Percentiles rank a stretch among this genome's conserved stretches.
These are phyloP conservation scores for Harpagifer antarcticus DNA, from an alignment of 2,797 vertebrate genomes.

Conservation along the genomic window DNA sequence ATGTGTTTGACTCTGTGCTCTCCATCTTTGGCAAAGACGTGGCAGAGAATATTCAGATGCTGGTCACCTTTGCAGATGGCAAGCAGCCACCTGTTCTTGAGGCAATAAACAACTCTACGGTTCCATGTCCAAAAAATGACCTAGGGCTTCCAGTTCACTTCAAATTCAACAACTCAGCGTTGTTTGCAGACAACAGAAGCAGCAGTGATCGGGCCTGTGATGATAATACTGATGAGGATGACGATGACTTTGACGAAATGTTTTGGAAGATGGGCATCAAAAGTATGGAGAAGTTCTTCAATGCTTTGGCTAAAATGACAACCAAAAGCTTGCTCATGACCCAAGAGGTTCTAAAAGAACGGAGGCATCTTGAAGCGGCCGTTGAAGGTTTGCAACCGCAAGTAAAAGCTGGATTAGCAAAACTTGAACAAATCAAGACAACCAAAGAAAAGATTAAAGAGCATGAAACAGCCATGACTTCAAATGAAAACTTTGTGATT, in stretches of 20 bases:
- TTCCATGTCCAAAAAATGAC: constrained; percentile 55
- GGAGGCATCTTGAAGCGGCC: constrained; percentile 23
- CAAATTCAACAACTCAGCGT: constrained; percentile 75
- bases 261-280: constrained; percentile 70
- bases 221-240: constrained; percentile 38
- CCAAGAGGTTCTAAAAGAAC: constrained; percentile 41
- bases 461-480: constrained; percentile 49
- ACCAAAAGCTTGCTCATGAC: constrained; percentile 56
- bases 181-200: constrained; percentile 52
- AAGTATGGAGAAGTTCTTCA: background rate
- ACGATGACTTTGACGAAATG: constrained; percentile 61
- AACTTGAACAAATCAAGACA: constrained; percentile 60
- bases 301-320: constrained; percentile 19
- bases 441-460: constrained; percentile 62
- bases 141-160: constrained; percentile 55
- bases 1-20: constrained; percentile 46
- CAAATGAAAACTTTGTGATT: constrained; percentile 66
- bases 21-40: constrained; percentile 60
- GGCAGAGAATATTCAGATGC: constrained; percentile 59
- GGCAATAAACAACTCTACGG: constrained; percentile 38
- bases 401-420: constrained; percentile 55
- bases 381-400: constrained; percentile 56
- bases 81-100: constrained; percentile 56
- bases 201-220: background rate
- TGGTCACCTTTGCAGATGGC: constrained; percentile 67